These are phyloP conservation scores for Drosophila ananassae DNA, from an alignment of 1,140 invertebrate species.

Conservation along the genomic window DNA sequence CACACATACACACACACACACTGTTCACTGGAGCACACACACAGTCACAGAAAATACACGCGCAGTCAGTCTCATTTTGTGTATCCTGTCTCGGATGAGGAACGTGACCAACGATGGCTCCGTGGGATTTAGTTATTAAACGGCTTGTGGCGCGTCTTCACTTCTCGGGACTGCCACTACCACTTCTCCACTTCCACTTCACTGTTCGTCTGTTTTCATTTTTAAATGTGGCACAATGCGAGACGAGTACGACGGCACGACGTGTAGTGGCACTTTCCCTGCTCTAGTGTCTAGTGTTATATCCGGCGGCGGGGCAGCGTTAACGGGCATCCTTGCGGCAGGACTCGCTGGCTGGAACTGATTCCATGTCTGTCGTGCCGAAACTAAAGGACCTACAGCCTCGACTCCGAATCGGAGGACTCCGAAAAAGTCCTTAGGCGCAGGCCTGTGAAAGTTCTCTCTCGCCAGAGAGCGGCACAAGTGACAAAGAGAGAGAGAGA, in stretches of 20 bases:
- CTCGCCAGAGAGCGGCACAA: not conserved
- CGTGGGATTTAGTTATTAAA: conserved; percentile 78
- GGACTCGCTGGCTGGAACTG: conserved; percentile 79
- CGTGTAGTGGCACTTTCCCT: conserved; percentile 7
- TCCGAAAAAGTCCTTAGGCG: conserved; percentile 36
- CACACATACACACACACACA: conserved; percentile 30
- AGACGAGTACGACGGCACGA: not conserved
- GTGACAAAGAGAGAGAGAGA: not conserved
- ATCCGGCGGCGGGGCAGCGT: conserved; percentile 29
- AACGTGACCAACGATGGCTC: conserved; percentile 54
- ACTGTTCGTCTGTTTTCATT: conserved; percentile 60
- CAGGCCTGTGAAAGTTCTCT: conserved; percentile 18
- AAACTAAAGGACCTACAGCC: conserved; percentile 5
- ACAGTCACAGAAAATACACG: conserved; percentile 4
- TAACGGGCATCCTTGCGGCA: conserved; percentile 73
- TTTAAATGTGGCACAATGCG: conserved; percentile 74
- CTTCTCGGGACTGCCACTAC: conserved; percentile 21
- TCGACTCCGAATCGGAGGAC: conserved; percentile 27
- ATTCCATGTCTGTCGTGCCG: conserved; percentile 45
- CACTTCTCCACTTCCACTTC: conserved; percentile 13
- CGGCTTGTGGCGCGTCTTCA: conserved; percentile 52
- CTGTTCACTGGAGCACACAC: conserved; percentile 21
- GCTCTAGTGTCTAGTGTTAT: conserved; percentile 5
- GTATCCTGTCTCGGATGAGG: conserved; percentile 61
- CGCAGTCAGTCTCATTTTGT: conserved; percentile 60